Evolutionary conservation across 2,797 vertebrate genomes (phyloP).

Genomic region (Sebastes diploproa): DNA sequence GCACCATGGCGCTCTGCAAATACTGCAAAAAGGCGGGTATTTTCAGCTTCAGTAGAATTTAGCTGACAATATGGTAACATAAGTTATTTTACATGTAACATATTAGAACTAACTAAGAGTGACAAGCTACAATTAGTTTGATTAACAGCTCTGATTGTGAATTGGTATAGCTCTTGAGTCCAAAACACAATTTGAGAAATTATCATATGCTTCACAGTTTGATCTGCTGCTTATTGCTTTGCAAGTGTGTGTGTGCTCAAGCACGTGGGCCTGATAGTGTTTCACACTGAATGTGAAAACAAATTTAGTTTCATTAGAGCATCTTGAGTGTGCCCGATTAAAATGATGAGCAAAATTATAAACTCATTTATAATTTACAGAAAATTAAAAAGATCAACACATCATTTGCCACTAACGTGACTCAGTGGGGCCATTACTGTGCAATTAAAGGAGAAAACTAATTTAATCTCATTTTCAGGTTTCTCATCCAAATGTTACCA

Average conservation of each 20-base stretch:
- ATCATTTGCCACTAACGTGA: constrained; percentile 3
- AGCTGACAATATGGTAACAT: background rate
- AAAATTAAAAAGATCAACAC: constrained; percentile 25
- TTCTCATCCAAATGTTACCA: background rate
- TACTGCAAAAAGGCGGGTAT: background rate
- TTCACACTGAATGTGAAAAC: constrained; percentile 8
- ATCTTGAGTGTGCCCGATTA: constrained; percentile 15
- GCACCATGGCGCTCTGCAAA: background rate
- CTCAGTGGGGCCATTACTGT: background rate
- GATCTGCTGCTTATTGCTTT: constrained; percentile 9
- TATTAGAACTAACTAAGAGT: background rate
- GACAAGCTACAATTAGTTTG: constrained; percentile 8
- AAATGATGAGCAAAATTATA: constrained; percentile 16
- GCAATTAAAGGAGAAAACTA: background rate
- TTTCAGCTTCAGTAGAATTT: background rate
- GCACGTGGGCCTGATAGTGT: background rate
- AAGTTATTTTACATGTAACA: background rate
- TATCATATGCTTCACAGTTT: constrained; percentile 7
- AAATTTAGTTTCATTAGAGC: constrained; percentile 4
- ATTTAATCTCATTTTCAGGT: background rate
- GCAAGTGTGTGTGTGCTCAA: background rate
- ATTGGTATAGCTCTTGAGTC: background rate
- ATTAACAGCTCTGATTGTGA: constrained; percentile 9
- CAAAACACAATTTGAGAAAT: constrained; percentile 11
- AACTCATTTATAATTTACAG: constrained; percentile 20